Conservation (phyloP, 2,113 vertebrate genomes). For the Collichthys lucidus region DNA sequence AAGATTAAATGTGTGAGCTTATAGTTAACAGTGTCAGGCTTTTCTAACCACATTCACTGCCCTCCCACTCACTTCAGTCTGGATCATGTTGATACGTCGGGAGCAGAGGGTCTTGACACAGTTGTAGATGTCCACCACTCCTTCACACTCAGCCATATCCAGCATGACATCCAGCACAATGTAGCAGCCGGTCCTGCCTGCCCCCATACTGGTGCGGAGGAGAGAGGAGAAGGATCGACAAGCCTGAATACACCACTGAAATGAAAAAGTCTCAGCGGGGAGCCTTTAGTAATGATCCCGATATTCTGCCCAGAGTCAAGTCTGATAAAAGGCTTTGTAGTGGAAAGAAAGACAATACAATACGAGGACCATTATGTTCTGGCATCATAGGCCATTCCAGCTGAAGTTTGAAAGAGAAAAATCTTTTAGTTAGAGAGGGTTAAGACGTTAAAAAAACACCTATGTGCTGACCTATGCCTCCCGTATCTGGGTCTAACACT, state of each 20-base stretch:
- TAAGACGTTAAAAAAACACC: not conserved
- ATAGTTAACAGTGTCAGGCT: not conserved
- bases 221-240: constrained; percentile 43
- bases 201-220: constrained; percentile 86
- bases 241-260: constrained; percentile 5
- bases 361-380: constrained; percentile 14
- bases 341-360: constrained; percentile 9
- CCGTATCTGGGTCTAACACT: not conserved
- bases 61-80: constrained; percentile 89
- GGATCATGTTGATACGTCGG: constrained; percentile 97
- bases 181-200: constrained; percentile 95
- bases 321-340: constrained; percentile 33
- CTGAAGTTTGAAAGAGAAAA: constrained; percentile 18
- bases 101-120: constrained; percentile 96
- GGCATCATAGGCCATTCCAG: not conserved
- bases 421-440: not conserved
- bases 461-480: not conserved
- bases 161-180: constrained; percentile 97
- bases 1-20: constrained; percentile 7
- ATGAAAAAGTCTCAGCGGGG: not conserved
- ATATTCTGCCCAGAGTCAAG: constrained; percentile 22
- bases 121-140: constrained; percentile 98
- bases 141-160: constrained; percentile 97
- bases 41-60: not conserved
- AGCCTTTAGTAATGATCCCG: constrained; percentile 16